These are phyloP conservation scores for Drosophila kanekoi DNA, from an alignment of 2,888 invertebrate genomes.

Conservation along the genomic window DNA sequence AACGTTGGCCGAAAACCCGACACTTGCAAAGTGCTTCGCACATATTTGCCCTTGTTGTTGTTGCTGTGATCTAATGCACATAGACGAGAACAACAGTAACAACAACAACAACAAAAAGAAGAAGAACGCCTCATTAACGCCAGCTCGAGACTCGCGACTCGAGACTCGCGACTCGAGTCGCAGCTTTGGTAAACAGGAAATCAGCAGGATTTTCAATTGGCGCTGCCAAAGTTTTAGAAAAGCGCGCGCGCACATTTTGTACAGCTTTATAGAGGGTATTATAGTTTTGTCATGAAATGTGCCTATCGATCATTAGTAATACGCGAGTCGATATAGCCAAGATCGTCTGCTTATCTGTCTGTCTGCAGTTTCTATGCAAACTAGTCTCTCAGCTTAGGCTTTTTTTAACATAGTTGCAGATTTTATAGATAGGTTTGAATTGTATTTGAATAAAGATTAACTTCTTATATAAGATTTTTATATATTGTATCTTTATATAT, in stretches of 20 bases:
- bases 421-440: too few relatives aligned
- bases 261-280: too few relatives aligned
- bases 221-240: constrained; percentile 32
- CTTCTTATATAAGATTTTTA: too few relatives aligned
- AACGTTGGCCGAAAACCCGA: constrained; percentile 57
- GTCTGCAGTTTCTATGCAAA: too few relatives aligned
- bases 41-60: constrained; percentile 47
- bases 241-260: constrained; percentile 49
- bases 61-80: constrained; percentile 54
- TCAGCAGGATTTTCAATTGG: constrained; percentile 54
- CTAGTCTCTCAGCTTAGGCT: too few relatives aligned
- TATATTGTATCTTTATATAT: too few relatives aligned
- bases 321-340: too few relatives aligned
- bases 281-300: too few relatives aligned
- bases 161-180: constrained; percentile 21
- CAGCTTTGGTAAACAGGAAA: constrained; percentile 70
- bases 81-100: constrained; percentile 15
- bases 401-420: too few relatives aligned
- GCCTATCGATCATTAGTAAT: too few relatives aligned
- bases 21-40: constrained; percentile 55
- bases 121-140: constrained; percentile 59
- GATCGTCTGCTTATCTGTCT: too few relatives aligned
- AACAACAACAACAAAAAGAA: constrained; percentile 4
- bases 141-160: constrained; percentile 20
- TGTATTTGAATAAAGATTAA: too few relatives aligned